Evolutionary conservation across 2,113 vertebrate genomes (phyloP), one percentile per base, ranked within the genome.

Genomic region (Caretta caretta): DNA sequence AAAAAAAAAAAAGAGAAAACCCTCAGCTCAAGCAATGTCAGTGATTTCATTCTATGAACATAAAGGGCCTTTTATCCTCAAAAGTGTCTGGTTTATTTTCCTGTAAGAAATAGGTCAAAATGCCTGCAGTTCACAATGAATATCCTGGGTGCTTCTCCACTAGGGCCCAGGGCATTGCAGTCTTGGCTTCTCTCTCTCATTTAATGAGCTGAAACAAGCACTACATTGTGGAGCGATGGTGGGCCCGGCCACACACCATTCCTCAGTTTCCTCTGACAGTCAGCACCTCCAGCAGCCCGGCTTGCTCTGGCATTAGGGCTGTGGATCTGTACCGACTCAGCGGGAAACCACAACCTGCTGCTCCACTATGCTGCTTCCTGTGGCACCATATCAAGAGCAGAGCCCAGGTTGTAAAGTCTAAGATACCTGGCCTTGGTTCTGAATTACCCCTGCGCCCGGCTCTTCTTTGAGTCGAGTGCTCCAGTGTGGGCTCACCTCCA

Each of bases 1-100:
- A 95, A 65, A 88, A 9, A 96, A 62, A 88, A 9, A 96, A 62
- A 82, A 65, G 86, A 57, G 50, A 89, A 88, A 42, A 3, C 46
- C 8, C 50, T 56, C 38, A 83, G 51, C 89, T 85, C 46, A 82
- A 78, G 90, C 80, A 72, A n/a, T 6, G 87, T 24, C 35, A 42
- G 46, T 56, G 22, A 62, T 42, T 80, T 27, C 75, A 90, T 76
- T 24, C 57, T 79, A 1, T 57, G 42, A 93, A 83, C 38, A 87
- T 56, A 59, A 88, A 86, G 31, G 24, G 13, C 5, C 91, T 94
- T 92, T 94, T 29, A 90, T 83, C 31, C 54, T 89, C 69, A 92
- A 80, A 95, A 93, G 29, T 14, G 90, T 72, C 3, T 72, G 72
- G 8, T 12, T 80, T 2, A 81, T 91, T 95, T 96, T 84, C 54